Percentiles rank a stretch among this genome's conserved stretches.
Evolutionary conservation across 2,113 vertebrate species (phyloP).

Genomic region (Zapus hudsonius): DNA sequence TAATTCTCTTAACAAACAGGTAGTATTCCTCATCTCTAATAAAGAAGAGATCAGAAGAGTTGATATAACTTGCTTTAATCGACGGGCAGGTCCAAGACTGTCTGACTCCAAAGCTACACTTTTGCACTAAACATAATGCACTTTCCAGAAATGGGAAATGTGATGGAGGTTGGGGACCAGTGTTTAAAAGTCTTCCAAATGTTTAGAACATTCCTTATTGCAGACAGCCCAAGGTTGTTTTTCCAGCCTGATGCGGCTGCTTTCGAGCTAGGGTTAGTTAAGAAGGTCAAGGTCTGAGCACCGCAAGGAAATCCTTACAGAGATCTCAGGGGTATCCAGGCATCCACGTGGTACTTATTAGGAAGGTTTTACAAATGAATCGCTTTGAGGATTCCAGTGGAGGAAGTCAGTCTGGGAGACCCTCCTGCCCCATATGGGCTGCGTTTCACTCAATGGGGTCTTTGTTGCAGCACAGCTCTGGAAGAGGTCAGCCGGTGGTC

Average conservation of each 20-base stretch:
- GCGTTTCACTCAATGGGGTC: conserved; percentile 57
- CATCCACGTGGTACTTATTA: conserved; percentile 66
- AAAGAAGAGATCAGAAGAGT: conserved; percentile 11
- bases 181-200: conserved; percentile 29
- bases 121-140: background rate
- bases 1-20: background rate
- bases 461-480: conserved; percentile 58
- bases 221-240: background rate
- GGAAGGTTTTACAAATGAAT: conserved; percentile 40
- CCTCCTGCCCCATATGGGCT: conserved; percentile 45
- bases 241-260: background rate
- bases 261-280: background rate
- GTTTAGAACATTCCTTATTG: background rate
- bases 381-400: conserved; percentile 55
- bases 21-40: background rate
- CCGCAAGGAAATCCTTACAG: conserved; percentile 13
- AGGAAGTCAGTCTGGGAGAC: conserved; percentile 51
- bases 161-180: background rate
- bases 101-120: background rate
- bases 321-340: background rate
- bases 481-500: conserved; percentile 66
- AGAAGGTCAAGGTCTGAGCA: background rate
- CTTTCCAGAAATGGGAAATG: background rate
- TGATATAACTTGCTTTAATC: background rate
- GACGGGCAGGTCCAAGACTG: background rate